Base-by-base conservation (phyloP, 2,113 vertebrate genomes). In the Pristiophorus japonicus region DNA sequence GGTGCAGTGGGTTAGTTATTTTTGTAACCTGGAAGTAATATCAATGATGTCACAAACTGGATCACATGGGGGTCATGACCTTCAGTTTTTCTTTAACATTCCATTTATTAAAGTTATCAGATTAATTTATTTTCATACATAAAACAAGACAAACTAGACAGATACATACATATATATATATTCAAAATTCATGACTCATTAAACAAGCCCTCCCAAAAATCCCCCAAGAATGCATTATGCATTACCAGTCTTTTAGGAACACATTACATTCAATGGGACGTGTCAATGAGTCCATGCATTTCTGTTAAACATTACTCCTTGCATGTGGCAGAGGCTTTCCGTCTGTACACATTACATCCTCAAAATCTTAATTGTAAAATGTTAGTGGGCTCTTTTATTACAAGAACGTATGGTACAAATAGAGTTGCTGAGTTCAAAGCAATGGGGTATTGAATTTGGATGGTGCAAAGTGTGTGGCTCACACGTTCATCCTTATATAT, bases 101-200 rank as follows among this genome's bases (percentile, higher is more conserved):
- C 59, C n/a, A 63, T 42, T 92, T 65, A n/a, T 92, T 65, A 63
- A 91, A 91, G 59, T 63, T 30, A 63, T 63, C 88, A 63, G 88
- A 63, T 92, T 92, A 92, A 92, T 92, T 92, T 34, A 91, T 91
- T 63, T 91, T 91, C 88, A 63, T 91, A 42, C 62, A 92, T 92
- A 38, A 92, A 92, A 63, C 59, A 92, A 88, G 27, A 22, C 88
- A 92, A 92, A 92, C 59, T 62, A 38, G 87, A 62, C 88, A 92
- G n/a, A 63, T 63, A 92, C 88, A 92, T 62, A 92, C 88, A 63
- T 38, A 92, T 62, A 92, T 62, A 92, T 92, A 92, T 92, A 63
- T 92, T 92, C 88, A 92, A 92, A 63, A 63, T 92, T 92, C 88
- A 92, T 92, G 88, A 92, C 62, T 92, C 88, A 92, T 92, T 92